Evolutionary conservation across 1,140 invertebrate species (phyloP), one percentile per base, ranked within the genome.

Genomic region (Dolichoris vasculosae): DNA sequence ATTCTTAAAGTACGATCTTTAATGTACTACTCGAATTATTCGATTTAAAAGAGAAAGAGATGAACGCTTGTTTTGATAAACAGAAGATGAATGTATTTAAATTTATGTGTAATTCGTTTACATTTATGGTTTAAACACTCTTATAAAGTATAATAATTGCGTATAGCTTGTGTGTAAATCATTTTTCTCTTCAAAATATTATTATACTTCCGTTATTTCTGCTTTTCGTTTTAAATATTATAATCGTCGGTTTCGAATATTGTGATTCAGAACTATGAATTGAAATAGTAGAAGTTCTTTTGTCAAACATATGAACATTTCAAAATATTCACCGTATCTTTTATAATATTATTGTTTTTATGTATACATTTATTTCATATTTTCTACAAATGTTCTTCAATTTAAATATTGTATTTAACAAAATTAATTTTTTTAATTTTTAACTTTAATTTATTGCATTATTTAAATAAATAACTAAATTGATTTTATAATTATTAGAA

Each of bases 1-100:
- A 88, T 88, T 78, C 82, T 86, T 85, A 86, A 83, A 75, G 35
- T 81, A n/a, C 86, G 88, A 88, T 87, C 87, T 88, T 86, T 85
- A 77, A 80, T 88, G 87, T 51, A 80, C 83, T 78, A 75, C 77
- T 80, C 46, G 35, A 81, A 80, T 67, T 76, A 77, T 11, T 2
- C 80, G 75, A 51, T 43, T 67, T 84, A 64, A 63, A 20, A 78
- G 23, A 51, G 77, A 46, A 55, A 35, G 80, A 73, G 78, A 83
- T 9, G 13, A 73, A 9, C n/a, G 9, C 8, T 64, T 9, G 63
- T 8, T 8, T 64, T 64, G 8, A n/a, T 3, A 32, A 64, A 64
- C 26, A 64, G n/a, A 67, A 67, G 32, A 67, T n/a, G 35, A n/a
- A 11, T 38, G 20, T 84, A 84, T 84, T 78, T 84, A 78, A 59